Conservation (phyloP, 2,113 vertebrate species). For the Sander lucioperca region DNA sequence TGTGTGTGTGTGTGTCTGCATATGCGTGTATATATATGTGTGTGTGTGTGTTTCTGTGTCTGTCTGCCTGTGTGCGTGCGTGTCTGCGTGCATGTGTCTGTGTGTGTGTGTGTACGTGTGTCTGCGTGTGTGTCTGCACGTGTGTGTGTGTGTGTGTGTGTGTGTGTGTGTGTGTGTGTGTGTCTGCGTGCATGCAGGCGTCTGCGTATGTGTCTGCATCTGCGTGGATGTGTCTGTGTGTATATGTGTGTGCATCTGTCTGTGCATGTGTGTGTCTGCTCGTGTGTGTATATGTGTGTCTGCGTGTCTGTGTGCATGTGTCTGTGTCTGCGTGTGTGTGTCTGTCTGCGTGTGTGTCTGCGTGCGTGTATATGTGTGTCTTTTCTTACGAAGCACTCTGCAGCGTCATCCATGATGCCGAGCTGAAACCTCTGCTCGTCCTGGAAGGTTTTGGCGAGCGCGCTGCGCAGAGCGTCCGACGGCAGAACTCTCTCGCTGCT, state of each 20-base stretch:
- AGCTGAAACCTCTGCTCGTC: constrained; percentile 97
- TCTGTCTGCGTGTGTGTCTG: not conserved
- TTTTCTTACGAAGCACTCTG: constrained; percentile 94
- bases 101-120: no score
- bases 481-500: constrained; percentile 96
- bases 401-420: constrained; percentile 98
- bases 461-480: constrained; percentile 93
- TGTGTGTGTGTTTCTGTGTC: no score
- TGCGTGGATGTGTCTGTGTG: no score
- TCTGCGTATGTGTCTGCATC: no score
- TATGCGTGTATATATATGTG: no score
- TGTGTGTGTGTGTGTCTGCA: no score
- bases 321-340: not conserved
- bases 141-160: no score
- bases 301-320: no score
- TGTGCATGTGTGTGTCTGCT: rapidly evolving
- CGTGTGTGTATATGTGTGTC: rapidly evolving
- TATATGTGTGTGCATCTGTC: rapidly evolving
- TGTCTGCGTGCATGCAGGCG: no score
- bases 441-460: constrained; percentile 97
- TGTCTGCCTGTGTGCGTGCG: rapidly evolving
- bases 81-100: rapidly evolving
- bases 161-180: no score
- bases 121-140: no score
- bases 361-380: not conserved